Conservation (phyloP, 2,113 vertebrate genomes). For the Sus scrofa region T2T-Sscrofa CM000817.6:6556501-6557000, state of each 20-base stretch:
- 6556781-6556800: background rate
- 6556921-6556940: rapidly evolving
- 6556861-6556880: rapidly evolving
- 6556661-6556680: constrained; percentile 1
- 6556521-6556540: constrained; percentile 39
- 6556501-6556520: constrained; percentile 62
- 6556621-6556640: background rate
- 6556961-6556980: background rate
- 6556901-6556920: background rate
- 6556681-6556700: background rate
- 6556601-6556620: background rate
- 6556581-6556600: background rate
- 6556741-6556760: background rate
- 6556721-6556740: background rate
- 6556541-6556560: constrained; percentile 33
- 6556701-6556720: background rate
- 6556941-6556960: background rate
- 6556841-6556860: background rate
- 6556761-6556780: background rate
- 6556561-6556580: constrained; percentile 40
- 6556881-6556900: background rate
- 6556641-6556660: background rate
- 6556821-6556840: background rate
- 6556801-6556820: background rate
- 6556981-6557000: background rate